A percentile compares a stretch with the other conserved stretches of the same genome.
These are phyloP conservation scores for Geopemphigus sp. DNA, from an alignment of 1,140 invertebrate genomes.

Conservation along the genomic window DNA sequence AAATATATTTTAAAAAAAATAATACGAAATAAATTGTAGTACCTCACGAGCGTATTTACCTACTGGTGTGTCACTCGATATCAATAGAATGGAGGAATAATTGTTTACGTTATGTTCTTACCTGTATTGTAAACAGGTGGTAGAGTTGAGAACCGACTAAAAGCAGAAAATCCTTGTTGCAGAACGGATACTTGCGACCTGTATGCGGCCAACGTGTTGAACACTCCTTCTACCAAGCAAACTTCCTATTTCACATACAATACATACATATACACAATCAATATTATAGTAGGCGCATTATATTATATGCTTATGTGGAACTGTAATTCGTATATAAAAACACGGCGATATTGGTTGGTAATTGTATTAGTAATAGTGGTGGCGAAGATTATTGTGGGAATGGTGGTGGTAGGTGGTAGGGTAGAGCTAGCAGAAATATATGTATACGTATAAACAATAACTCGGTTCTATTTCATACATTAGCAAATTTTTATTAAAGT, in stretches of 20 bases:
- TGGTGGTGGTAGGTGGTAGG: no score
- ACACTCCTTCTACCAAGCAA: conserved; percentile 53
- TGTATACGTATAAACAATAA: neutral
- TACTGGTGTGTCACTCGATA: no score
- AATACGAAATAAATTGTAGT: no score
- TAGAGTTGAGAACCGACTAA: conserved; percentile 52
- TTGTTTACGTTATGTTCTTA: no score
- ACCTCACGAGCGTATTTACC: no score
- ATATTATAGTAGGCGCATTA: neutral
- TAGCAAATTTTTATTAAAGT: conserved; percentile 3
- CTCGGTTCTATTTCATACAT: conserved; percentile 7
- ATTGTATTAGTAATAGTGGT: no score
- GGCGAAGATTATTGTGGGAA: no score
- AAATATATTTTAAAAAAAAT: no score
- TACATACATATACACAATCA: conserved; percentile 25
- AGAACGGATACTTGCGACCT: conserved; percentile 49
- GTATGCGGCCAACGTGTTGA: conserved; percentile 50
- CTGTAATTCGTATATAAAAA: neutral
- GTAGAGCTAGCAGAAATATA: neutral
- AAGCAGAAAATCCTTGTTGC: conserved; percentile 42
- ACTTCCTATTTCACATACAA: conserved; percentile 52
- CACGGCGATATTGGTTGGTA: no score
- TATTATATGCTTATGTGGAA: neutral
- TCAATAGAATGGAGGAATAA: no score
- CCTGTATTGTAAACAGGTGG: conserved; percentile 39